Evolutionary conservation across 1,140 invertebrate genomes (phyloP), one percentile per base, ranked within the genome.

Genomic region (Papilio machaon): DNA sequence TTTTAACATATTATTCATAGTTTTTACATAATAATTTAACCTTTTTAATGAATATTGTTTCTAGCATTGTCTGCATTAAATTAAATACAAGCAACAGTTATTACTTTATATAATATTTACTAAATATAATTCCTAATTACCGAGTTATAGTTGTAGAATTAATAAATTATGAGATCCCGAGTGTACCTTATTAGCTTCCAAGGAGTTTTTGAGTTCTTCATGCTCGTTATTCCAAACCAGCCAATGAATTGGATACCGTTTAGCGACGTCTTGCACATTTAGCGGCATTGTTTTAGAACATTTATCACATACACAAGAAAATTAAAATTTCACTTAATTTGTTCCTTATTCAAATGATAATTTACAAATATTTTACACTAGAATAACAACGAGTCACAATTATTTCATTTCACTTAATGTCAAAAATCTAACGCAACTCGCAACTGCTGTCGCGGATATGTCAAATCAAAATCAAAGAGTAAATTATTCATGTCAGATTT

Each of bases 231-330:
- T 90, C 91, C 92, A 94, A 58, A 94, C 92, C 79, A 94, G 82
- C 92, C 92, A 94, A 82, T 94, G 93, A 64, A 93, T 87, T 19
- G 92, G 93, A 86, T 90, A 94, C 82, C 89, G 90, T 76, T 73
- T 84, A 23, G 87, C 81, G 15, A 94, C 88, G 82, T 94, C 92
- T 79, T 91, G 88, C 73, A 84, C 86, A 60, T 87, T 90, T 82
- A 92, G 75, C 82, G 87, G 83, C 92, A 94, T 94, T 81, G 80
- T 88, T 82, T 85, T 80, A 81, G 82, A 78, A 86, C 88, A 87
- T 87, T 85, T 80, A 87, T 73, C 19, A 79, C 77, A 47, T 35
- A 79, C 77, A 47, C 46, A 30, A 19, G 19, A 1, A 49, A 19
- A 73, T 43, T 23, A 46, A 9, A 7, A 73, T 73, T 46, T 73